These are phyloP conservation scores for Myiozetetes cayanensis DNA, from an alignment of 2,113 vertebrate species.

Conservation along the genomic window DNA sequence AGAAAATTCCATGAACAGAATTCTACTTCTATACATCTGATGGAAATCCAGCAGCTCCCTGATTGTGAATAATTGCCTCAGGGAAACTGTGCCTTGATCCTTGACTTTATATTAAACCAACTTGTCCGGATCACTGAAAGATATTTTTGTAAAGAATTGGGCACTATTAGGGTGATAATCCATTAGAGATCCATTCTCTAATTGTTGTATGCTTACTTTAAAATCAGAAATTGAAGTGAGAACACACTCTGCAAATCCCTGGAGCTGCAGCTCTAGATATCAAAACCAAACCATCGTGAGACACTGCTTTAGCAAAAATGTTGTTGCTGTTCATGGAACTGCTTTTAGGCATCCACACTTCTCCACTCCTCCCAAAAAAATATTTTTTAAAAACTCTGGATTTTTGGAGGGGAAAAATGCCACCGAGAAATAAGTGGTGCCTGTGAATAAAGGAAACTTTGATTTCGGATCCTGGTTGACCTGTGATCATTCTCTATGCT, in stretches of 20 bases:
- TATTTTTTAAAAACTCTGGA: fast-evolving
- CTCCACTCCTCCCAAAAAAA: background rate
- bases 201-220: background rate
- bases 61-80: background rate
- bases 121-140: background rate
- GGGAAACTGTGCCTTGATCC: background rate
- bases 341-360: background rate
- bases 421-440: fast-evolving
- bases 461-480: background rate
- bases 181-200: background rate
- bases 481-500: background rate
- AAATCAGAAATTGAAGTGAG: background rate
- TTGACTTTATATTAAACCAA: background rate
- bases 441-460: background rate
- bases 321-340: background rate
- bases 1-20: background rate
- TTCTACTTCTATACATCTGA: background rate
- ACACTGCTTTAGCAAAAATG: background rate
- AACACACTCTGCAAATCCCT: background rate
- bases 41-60: background rate
- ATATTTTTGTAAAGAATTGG: background rate
- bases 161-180: background rate
- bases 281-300: background rate
- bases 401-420: background rate
- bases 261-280: background rate